Evolutionary conservation across 2,113 vertebrate species (phyloP).

Genomic region (Philantomba maxwellii): DNA sequence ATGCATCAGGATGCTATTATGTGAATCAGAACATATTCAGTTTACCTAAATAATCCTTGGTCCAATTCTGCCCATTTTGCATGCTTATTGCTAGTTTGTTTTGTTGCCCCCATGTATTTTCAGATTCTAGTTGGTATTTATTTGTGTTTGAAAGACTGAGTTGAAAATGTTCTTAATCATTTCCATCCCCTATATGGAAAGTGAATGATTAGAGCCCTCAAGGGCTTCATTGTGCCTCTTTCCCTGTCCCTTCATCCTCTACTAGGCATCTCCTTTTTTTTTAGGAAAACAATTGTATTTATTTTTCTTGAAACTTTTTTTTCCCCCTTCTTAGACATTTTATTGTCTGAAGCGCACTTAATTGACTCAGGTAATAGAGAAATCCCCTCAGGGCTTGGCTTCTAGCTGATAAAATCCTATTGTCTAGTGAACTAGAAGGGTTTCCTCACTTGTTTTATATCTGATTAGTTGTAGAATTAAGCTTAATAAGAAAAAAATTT

Average conservation of each 20-base stretch:
- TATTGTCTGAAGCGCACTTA: background rate
- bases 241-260: background rate
- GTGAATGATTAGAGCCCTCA: background rate
- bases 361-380: background rate
- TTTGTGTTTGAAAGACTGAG: background rate
- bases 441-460: background rate
- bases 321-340: background rate
- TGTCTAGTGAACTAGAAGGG: background rate
- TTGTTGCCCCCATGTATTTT: background rate
- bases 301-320: background rate
- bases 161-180: background rate
- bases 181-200: background rate
- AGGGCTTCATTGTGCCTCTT: background rate
- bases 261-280: background rate
- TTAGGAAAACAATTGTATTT: background rate
- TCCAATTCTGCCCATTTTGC: background rate
- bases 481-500: background rate
- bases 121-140: background rate
- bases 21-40: background rate
- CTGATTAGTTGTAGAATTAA: constrained; percentile 5
- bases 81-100: background rate
- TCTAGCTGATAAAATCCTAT: background rate
- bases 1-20: background rate
- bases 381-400: background rate
- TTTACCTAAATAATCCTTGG: background rate